A percentile compares a stretch with the other conserved stretches of the same genome.
Evolutionary conservation across 2,113 vertebrate species (phyloP).

Genomic region (Motacilla alba): DNA sequence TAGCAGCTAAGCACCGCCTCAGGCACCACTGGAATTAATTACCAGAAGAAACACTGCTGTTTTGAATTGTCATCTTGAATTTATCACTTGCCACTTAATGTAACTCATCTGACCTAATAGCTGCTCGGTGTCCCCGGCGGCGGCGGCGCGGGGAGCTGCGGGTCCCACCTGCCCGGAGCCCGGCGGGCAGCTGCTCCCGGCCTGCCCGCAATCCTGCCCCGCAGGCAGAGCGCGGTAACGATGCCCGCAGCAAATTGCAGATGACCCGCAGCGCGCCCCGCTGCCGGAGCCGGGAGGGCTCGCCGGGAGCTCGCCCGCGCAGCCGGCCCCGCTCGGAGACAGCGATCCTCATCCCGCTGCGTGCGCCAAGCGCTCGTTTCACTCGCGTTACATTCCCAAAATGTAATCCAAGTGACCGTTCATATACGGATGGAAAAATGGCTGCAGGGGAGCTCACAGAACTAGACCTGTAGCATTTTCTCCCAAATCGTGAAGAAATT

Average conservation of each 20-base stretch:
- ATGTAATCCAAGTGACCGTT: slow-evolving; percentile 42
- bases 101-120: slow-evolving; percentile 93
- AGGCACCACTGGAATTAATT: slow-evolving; percentile 99
- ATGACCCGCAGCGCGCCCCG: slow-evolving; percentile 67
- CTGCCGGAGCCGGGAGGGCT: slow-evolving; percentile 59
- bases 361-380: slow-evolving; percentile 68
- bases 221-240: slow-evolving; percentile 84
- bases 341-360: slow-evolving; percentile 77
- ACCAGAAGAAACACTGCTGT: slow-evolving; percentile 93
- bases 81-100: slow-evolving; percentile 97
- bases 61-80: slow-evolving; percentile 98
- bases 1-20: slow-evolving; percentile 78
- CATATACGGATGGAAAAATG: slow-evolving; percentile 17
- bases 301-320: slow-evolving; percentile 63
- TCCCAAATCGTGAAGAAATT: slow-evolving; percentile 60
- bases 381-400: slow-evolving; percentile 49
- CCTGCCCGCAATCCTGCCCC: slow-evolving; percentile 84
- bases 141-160: not conserved
- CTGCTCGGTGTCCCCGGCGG: slow-evolving; percentile 71
- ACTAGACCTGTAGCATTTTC: slow-evolving; percentile 31
- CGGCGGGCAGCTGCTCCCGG: slow-evolving; percentile 83
- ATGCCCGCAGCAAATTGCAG: slow-evolving; percentile 90
- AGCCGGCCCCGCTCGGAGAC: slow-evolving; percentile 77
- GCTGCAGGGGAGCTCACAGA: slow-evolving; percentile 10
- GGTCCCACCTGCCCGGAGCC: slow-evolving; percentile 46